Evolutionary conservation across 2,797 vertebrate species (phyloP).

Genomic region (Etheostoma nigrum): DNA sequence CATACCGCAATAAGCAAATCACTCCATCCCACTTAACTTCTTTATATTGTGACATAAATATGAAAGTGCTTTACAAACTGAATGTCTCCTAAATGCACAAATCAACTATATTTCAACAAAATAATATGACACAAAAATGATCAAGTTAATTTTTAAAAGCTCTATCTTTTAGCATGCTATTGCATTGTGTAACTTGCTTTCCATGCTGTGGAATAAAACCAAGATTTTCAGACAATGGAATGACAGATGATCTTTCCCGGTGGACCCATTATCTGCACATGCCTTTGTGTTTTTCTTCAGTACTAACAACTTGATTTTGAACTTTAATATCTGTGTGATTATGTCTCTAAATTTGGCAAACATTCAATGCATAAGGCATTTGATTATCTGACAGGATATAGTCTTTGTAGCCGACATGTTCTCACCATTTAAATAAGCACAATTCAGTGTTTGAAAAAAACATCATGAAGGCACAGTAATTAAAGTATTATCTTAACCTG

Average conservation of each 20-base stretch:
- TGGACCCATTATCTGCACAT: conserved; percentile 74
- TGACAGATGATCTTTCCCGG: conserved; percentile 59
- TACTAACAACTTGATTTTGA: conserved; percentile 50
- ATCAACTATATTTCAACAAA: conserved; percentile 86
- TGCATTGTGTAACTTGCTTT: conserved; percentile 92
- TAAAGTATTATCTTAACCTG: conserved; percentile 91
- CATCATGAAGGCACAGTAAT: conserved; percentile 96
- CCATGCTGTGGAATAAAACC: conserved; percentile 92
- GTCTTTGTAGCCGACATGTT: conserved; percentile 75
- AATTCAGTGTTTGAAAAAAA: conserved; percentile 88
- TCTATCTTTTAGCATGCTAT: conserved; percentile 93
- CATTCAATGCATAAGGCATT: conserved; percentile 90
- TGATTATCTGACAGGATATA: conserved; percentile 81
- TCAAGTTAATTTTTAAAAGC: conserved; percentile 84
- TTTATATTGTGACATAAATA: conserved; percentile 91
- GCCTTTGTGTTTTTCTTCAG: conserved; percentile 69
- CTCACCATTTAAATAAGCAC: conserved; percentile 87
- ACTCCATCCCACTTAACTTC: conserved; percentile 89
- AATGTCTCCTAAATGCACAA: conserved; percentile 89
- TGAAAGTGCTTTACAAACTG: conserved; percentile 94
- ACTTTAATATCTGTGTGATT: conserved; percentile 49
- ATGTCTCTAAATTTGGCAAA: conserved; percentile 88
- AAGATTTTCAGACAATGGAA: conserved; percentile 74
- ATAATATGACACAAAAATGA: conserved; percentile 88
- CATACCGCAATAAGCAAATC: conserved; percentile 97